A percentile compares a stretch with the other conserved stretches of the same genome.
These are phyloP conservation scores for Yponomeuta malinellus DNA, from an alignment of 2,888 invertebrate species.

Conservation along the genomic window DNA sequence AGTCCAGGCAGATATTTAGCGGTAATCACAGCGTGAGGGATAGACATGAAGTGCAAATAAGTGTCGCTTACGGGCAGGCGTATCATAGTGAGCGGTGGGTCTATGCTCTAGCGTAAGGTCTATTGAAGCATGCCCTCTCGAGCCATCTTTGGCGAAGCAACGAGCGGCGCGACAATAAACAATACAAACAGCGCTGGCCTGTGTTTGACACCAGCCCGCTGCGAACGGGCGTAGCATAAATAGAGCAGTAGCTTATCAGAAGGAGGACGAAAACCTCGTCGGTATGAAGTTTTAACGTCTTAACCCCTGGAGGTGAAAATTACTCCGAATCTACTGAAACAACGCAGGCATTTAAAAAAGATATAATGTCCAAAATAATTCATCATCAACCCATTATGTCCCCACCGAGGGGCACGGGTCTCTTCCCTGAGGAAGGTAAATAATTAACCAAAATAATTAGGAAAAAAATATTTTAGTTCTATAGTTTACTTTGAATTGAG, in stretches of 20 bases:
- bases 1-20: background rate
- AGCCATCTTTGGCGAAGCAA: slow-evolving; percentile 61
- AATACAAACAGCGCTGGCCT: slow-evolving; percentile 73
- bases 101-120: slow-evolving; percentile 35
- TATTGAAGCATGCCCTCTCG: slow-evolving; percentile 58
- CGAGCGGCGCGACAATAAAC: slow-evolving; percentile 71
- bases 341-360: too few species aligned
- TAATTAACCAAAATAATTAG: too few species aligned
- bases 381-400: too few species aligned
- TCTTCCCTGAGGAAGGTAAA: too few species aligned
- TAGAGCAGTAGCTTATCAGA: background rate
- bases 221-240: slow-evolving; percentile 47
- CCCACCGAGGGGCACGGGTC: too few species aligned
- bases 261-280: too few species aligned
- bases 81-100: slow-evolving; percentile 43
- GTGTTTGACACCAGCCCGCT: slow-evolving; percentile 73
- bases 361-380: too few species aligned
- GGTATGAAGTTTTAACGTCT: too few species aligned
- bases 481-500: too few species aligned
- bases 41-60: background rate
- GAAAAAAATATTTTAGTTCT: too few species aligned
- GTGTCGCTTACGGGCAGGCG: slow-evolving; percentile 45
- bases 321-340: too few species aligned
- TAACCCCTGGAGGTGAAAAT: too few species aligned
- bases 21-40: background rate